Percentiles rank a stretch among this genome's conserved stretches.
Evolutionary conservation across 1,140 invertebrate species (phyloP).

Genomic region (Dolichoris vasculosae): DNA sequence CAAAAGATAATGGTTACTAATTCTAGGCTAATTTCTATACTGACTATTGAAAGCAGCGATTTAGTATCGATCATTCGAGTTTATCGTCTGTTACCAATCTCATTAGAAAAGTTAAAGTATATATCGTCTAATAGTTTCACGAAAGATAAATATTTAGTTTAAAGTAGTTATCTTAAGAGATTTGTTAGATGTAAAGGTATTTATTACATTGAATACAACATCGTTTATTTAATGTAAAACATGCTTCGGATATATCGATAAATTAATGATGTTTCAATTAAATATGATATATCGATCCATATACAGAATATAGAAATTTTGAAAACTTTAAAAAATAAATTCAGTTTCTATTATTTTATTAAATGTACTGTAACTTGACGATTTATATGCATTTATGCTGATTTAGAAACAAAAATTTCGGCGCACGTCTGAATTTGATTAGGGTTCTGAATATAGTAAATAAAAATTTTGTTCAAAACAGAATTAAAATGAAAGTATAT

Average conservation of each 20-base stretch:
- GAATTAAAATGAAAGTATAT: neutral
- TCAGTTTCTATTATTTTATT: neutral
- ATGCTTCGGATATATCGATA: neutral
- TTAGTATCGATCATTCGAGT: neutral
- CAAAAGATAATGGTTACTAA: too few species aligned
- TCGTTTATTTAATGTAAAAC: neutral
- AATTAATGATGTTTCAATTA: neutral
- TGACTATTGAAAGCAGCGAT: neutral
- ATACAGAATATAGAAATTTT: neutral
- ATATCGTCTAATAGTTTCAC: neutral
- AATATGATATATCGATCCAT: neutral
- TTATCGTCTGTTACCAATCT: neutral
- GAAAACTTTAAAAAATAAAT: neutral
- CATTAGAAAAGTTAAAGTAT: neutral
- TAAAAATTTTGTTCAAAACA: neutral
- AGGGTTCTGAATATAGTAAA: neutral
- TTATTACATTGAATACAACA: neutral
- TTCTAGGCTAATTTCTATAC: too few species aligned
- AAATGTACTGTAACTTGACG: neutral
- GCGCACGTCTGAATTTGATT: neutral
- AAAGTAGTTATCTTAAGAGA: neutral
- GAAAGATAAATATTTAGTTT: neutral
- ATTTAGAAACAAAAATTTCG: neutral
- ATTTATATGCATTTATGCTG: neutral
- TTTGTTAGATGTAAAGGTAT: neutral